phyloP scores from a whole-genome alignment of 2,797 vertebrate genomes.

The Chelon labrosus region DNA sequence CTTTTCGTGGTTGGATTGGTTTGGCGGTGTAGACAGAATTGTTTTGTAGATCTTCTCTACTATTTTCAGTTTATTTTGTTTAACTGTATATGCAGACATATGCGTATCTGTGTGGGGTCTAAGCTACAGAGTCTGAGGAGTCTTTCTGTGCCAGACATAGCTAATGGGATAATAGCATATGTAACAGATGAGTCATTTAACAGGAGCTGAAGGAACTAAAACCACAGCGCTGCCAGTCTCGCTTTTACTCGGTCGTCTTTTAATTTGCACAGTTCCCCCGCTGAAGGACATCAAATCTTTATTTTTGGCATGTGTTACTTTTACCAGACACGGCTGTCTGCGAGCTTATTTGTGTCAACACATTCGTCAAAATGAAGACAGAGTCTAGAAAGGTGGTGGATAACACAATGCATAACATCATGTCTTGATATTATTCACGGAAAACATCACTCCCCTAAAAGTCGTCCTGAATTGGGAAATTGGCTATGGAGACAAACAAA shows the following conservation, averaged over 20 bases:
- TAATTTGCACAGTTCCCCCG: conserved; percentile 30
- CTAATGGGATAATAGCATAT: conserved; percentile 55
- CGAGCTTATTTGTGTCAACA: background rate
- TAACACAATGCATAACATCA: too few relatives aligned
- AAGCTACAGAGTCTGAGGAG: conserved; percentile 15
- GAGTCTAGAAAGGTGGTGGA: too few relatives aligned
- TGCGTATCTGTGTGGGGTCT: conserved; percentile 43
- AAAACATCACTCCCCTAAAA: too few relatives aligned
- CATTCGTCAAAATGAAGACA: too few relatives aligned
- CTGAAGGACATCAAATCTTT: conserved; percentile 13
- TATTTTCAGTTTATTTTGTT: conserved; percentile 6
- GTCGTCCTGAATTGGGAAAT: too few relatives aligned
- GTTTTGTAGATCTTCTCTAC: conserved; percentile 9
- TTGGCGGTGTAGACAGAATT: conserved; percentile 9
- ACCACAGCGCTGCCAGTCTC: conserved; percentile 39
- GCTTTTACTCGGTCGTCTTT: conserved; percentile 48
- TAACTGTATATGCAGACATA: background rate
- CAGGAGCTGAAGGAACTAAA: conserved; percentile 50
- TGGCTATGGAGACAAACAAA: too few relatives aligned
- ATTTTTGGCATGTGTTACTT: conserved; percentile 37
- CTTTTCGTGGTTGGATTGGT: conserved; percentile 25
- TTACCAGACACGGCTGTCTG: conserved; percentile 13
- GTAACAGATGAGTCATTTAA: conserved; percentile 67
- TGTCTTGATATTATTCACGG: too few relatives aligned
- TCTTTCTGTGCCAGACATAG: conserved; percentile 45